phyloP scores from a whole-genome alignment of 2,888 invertebrate genomes.

The Drymonia ruficornis region DNA sequence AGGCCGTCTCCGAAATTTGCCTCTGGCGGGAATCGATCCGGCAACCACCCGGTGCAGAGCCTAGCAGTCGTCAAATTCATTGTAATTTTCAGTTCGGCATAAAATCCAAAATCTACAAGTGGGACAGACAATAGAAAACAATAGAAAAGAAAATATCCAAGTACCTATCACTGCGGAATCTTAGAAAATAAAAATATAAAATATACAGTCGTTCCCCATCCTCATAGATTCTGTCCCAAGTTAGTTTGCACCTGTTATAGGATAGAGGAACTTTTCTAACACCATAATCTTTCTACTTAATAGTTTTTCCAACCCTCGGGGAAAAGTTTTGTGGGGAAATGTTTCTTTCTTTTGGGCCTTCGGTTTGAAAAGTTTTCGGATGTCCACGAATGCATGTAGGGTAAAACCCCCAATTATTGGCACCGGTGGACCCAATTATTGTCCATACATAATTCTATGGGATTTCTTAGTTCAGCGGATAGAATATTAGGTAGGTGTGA shows the following conservation, averaged over 20 bases:
- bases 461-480: too few species aligned
- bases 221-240: background rate
- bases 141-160: background rate
- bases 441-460: too few species aligned
- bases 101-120: too few species aligned
- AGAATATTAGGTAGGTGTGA: too few species aligned
- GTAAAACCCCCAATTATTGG: too few species aligned
- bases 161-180: background rate
- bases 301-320: background rate
- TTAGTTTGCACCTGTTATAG: background rate
- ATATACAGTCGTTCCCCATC: background rate
- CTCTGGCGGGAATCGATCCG: too few species aligned
- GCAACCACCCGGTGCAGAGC: too few species aligned
- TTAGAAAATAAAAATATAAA: background rate
- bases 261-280: background rate
- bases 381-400: background rate
- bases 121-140: background rate
- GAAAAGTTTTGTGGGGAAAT: background rate
- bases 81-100: too few species aligned
- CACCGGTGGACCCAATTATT: too few species aligned
- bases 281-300: constrained; percentile 1
- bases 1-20: too few species aligned
- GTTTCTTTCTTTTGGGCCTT: background rate
- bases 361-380: background rate
- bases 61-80: too few species aligned